Base-by-base conservation (phyloP, 2,797 vertebrate genomes). In the Rhadinocentrus ornatus region DNA sequence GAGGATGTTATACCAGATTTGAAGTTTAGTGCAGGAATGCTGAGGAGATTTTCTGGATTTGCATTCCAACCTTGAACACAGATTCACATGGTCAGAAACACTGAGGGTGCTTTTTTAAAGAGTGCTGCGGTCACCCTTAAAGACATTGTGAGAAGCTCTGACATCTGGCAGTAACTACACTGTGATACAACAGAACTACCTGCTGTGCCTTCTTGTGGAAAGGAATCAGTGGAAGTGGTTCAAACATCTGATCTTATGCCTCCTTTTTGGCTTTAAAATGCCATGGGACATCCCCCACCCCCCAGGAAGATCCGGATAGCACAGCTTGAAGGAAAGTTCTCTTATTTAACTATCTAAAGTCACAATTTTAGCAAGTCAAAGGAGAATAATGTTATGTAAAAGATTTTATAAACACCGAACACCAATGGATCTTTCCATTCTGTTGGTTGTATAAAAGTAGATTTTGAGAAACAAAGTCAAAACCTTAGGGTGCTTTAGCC, bases 191-290 rank as follows among this genome's bases (percentile, higher is more conserved):
- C 24, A 20, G 26, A 18, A 29, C 26, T 15, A 50, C 26, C 9
- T 0, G 11, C 11, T 66, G 52, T 24, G 15, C 15, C n/a, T 46
- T 66, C 29, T 27, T 59, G 29, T 68, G 15, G 4, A 63, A 37
- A 46, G 39, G 44, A 57, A 37, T 60, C 20, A 32, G 24, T 7
- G 29, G 27, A 73, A 8, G 61, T 24, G 72, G 24, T 65, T 52
- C 16, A 34, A 37, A 7, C 15, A 64, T 64, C 13, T 32, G 65
- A 57, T 66, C 37, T 48, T 46, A 41, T 55, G 52, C 20, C 41
- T 64, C 26, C 12, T 15, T 35, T 64, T 48, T 66, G 39, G 27
- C 20, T 46, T 70, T 41, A 15, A 71, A 37, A 73, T 24, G 18
- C 2, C 0, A 31, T 31, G 41, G 24, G 1, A 12, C n/a, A n/a